Conservation (phyloP, 2,888 invertebrate species). For the Leptinotarsa juncta region DNA sequence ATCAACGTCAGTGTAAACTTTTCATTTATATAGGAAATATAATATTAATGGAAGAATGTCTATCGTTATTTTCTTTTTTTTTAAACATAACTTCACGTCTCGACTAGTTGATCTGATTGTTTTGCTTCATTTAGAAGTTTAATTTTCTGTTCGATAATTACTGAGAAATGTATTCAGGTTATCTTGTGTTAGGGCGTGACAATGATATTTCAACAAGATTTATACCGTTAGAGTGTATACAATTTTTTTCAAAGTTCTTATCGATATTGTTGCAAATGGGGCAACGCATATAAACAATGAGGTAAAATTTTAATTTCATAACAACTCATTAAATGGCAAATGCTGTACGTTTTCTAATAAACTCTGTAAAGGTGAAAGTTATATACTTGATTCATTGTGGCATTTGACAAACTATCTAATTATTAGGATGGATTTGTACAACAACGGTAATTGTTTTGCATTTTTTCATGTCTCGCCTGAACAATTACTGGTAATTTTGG, state of each 20-base stretch:
- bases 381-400: not conserved
- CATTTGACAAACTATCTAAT: not conserved
- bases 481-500: not conserved
- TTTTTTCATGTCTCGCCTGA: not conserved
- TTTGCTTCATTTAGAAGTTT: too few relatives aligned
- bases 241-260: not conserved
- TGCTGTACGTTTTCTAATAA: conserved; percentile 2
- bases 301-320: not conserved
- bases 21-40: too few relatives aligned
- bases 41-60: too few relatives aligned
- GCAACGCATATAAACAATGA: not conserved
- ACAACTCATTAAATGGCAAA: not conserved
- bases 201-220: not conserved
- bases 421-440: not conserved
- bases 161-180: not conserved
- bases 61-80: too few relatives aligned
- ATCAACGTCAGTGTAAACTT: not conserved
- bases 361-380: not conserved
- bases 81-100: too few relatives aligned
- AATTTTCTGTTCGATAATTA: not conserved
- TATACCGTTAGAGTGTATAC: not conserved
- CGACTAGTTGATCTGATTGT: too few relatives aligned
- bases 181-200: not conserved
- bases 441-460: not conserved
- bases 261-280: not conserved